Evolutionary conservation across 53 echinoderm and acorn worm species (phyloP).

Genomic region (Temnopleurus reevesii): DNA sequence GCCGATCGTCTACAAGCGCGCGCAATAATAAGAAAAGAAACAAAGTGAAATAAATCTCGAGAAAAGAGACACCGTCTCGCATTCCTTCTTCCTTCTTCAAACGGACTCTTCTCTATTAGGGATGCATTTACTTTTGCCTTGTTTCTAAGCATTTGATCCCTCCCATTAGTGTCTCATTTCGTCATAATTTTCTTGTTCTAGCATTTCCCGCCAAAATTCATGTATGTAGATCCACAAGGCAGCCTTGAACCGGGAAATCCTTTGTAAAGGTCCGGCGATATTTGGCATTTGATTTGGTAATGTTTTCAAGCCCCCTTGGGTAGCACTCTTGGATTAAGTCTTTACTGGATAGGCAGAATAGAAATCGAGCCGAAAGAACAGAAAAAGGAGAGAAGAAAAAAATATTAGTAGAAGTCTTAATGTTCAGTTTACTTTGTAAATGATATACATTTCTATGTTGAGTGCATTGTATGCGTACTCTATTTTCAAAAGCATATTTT

Average conservation of each 20-base stretch:
- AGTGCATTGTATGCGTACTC: too few relatives aligned
- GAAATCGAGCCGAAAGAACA: slow-evolving; percentile 6
- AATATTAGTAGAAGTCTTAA: neutral
- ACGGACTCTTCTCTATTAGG: slow-evolving; percentile 3
- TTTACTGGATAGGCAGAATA: neutral
- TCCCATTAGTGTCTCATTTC: slow-evolving; percentile 49
- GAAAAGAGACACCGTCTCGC: slow-evolving; percentile 14
- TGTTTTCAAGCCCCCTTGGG: slow-evolving; percentile 37
- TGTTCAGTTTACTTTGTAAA: neutral
- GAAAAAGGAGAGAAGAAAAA: neutral
- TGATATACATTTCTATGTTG: neutral
- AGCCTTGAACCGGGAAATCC: slow-evolving; percentile 26
- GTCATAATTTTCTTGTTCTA: slow-evolving; percentile 13
- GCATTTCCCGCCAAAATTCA: neutral
- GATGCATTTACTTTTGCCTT: slow-evolving; percentile 36
- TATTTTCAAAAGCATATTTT: too few relatives aligned
- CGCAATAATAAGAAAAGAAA: neutral
- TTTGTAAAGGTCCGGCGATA: slow-evolving; percentile 40
- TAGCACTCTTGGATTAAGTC: slow-evolving; percentile 10
- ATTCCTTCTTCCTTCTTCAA: slow-evolving; percentile 9
- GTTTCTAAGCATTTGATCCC: slow-evolving; percentile 11
- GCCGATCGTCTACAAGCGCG: slow-evolving; percentile 35
- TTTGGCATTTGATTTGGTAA: slow-evolving; percentile 39
- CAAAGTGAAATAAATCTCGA: slow-evolving; percentile 35
- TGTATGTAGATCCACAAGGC: slow-evolving; percentile 11